Percentiles rank a stretch among this genome's conserved stretches.
These are phyloP conservation scores for Ceriagrion tenellum DNA, from an alignment of 2,888 invertebrate genomes.

Conservation along the genomic window DNA sequence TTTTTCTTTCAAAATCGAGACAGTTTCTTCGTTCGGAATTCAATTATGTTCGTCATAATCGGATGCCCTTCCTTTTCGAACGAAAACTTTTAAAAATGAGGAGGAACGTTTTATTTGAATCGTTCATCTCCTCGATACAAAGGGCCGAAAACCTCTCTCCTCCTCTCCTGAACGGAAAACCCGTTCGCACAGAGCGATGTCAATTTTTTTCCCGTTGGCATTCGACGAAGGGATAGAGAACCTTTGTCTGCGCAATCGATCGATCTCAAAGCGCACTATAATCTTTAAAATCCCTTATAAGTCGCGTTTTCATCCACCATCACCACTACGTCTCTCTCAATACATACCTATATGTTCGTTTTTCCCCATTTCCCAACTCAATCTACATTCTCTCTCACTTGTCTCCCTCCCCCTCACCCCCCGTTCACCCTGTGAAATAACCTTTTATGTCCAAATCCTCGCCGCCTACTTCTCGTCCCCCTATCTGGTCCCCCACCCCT, in stretches of 20 bases:
- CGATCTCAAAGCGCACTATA: constrained; percentile 28
- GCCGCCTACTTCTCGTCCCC: neutral
- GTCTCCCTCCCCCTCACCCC: neutral
- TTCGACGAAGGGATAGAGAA: neutral
- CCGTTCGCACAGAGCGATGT: neutral
- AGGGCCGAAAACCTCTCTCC: neutral
- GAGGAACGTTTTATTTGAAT: neutral
- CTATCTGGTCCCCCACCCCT: too few relatives aligned
- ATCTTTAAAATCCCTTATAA: constrained; percentile 52
- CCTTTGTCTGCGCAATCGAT: constrained; percentile 41
- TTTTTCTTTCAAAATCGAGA: neutral
- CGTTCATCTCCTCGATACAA: neutral
- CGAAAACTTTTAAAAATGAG: neutral
- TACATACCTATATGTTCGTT: too few relatives aligned
- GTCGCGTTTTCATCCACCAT: constrained; percentile 29
- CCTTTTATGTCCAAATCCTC: neutral
- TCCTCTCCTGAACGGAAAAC: neutral
- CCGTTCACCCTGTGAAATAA: neutral
- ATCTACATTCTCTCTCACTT: neutral
- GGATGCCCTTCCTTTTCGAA: neutral
- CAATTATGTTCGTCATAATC: neutral
- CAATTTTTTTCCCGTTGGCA: neutral
- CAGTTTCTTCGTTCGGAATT: neutral
- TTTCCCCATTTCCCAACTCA: too few relatives aligned
- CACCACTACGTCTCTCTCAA: neutral